Conservation (phyloP, 2,113 vertebrate genomes). For the Tinamus guttatus region DNA sequence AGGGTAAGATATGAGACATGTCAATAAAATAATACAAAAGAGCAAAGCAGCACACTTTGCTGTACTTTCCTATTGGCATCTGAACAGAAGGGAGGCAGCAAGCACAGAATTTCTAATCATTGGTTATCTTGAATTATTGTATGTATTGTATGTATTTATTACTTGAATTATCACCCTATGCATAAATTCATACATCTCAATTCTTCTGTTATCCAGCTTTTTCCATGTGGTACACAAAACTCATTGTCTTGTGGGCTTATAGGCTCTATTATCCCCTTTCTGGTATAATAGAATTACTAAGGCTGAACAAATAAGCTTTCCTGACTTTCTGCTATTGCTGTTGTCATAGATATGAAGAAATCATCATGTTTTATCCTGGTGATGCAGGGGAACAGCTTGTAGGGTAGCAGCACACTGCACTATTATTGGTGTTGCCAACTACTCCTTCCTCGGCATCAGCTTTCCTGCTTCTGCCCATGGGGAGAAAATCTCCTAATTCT, state of each 20-base stretch:
- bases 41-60: not conserved
- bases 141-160: too few species aligned
- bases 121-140: too few species aligned
- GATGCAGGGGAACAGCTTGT: not conserved
- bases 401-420: not conserved
- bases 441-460: rapidly evolving
- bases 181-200: not conserved
- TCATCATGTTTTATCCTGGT: rapidly evolving
- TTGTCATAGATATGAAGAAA: not conserved
- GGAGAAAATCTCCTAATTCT: not conserved
- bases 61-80: not conserved
- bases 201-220: not conserved
- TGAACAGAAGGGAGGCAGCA: not conserved
- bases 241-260: not conserved
- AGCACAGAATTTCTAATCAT: not conserved
- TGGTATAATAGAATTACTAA: not conserved
- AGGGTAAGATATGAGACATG: not conserved
- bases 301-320: not conserved
- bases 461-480: not conserved
- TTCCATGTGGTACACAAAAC: not conserved
- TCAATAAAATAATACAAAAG: constrained; percentile 12
- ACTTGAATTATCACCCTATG: not conserved
- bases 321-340: not conserved
- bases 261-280: not conserved
- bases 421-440: not conserved